These are phyloP conservation scores for Leptopterna dolabrata DNA, from an alignment of 2,888 invertebrate genomes.

Conservation along the genomic window DNA sequence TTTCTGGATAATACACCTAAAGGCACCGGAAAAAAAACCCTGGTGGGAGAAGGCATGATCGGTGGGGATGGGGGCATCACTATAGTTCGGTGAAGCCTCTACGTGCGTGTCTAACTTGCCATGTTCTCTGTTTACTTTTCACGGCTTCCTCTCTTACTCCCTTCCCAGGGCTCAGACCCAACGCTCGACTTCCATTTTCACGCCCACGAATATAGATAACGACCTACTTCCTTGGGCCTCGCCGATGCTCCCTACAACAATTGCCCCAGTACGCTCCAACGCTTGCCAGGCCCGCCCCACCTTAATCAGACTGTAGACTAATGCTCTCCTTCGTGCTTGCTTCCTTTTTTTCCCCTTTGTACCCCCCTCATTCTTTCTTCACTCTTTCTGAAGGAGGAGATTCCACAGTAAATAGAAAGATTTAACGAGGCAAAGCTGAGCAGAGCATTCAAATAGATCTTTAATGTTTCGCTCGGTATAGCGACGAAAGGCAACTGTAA, in stretches of 20 bases:
- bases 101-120: slow-evolving; percentile 51
- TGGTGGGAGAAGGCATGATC: neutral
- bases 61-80: neutral
- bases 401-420: slow-evolving; percentile 23
- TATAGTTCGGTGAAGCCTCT: slow-evolving; percentile 17
- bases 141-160: slow-evolving; percentile 12
- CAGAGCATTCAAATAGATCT: neutral
- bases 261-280: slow-evolving; percentile 48
- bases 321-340: slow-evolving; percentile 33
- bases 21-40: neutral
- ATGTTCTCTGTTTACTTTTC: slow-evolving; percentile 50
- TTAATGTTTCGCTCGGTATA: neutral
- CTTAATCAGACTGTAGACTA: slow-evolving; percentile 42
- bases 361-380: neutral
- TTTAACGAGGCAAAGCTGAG: slow-evolving; percentile 26
- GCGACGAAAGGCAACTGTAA: neutral
- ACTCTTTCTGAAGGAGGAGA: neutral
- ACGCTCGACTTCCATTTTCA: slow-evolving; percentile 50
- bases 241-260: slow-evolving; percentile 39
- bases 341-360: neutral
- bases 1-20: neutral
- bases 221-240: slow-evolving; percentile 45
- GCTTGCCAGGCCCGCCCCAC: slow-evolving; percentile 26
- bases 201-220: slow-evolving; percentile 51
- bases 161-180: neutral